A percentile compares a stretch with the other conserved stretches of the same genome.
Evolutionary conservation across 1,140 invertebrate species (phyloP).

Genomic region (Notospermus geniculatus): DNA sequence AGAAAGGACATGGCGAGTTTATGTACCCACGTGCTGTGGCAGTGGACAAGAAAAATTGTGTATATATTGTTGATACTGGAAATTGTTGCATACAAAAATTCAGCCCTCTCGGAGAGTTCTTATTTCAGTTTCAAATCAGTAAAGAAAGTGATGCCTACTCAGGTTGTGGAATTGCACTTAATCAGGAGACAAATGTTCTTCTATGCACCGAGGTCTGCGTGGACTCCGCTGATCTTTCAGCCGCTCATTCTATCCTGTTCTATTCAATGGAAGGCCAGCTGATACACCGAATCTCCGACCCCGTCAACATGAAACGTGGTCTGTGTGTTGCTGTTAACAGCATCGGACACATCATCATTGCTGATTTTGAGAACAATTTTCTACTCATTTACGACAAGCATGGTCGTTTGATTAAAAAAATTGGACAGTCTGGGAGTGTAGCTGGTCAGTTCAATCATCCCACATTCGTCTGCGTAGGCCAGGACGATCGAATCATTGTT

Average conservation of each 20-base stretch:
- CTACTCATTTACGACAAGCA: slow-evolving; percentile 16
- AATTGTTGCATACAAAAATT: slow-evolving; percentile 18
- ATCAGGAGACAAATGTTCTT: slow-evolving; percentile 7
- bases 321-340: slow-evolving; percentile 23
- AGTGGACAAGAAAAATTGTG: slow-evolving; percentile 15
- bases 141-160: slow-evolving; percentile 6
- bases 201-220: slow-evolving; percentile 13
- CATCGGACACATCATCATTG: slow-evolving; percentile 16
- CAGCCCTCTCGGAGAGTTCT: not conserved
- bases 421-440: slow-evolving; percentile 16
- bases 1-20: slow-evolving; percentile 9
- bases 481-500: slow-evolving; percentile 22
- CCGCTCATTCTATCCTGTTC: slow-evolving; percentile 7
- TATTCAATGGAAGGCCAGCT: slow-evolving; percentile 7
- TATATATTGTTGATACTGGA: slow-evolving; percentile 24
- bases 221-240: not conserved
- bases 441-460: slow-evolving; percentile 27
- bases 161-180: slow-evolving; percentile 13
- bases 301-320: slow-evolving; percentile 11
- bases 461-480: slow-evolving; percentile 24
- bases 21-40: slow-evolving; percentile 20
- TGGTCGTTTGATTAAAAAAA: slow-evolving; percentile 16
- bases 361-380: slow-evolving; percentile 20
- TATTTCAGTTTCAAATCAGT: slow-evolving; percentile 15
- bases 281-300: slow-evolving; percentile 8